Conservation (phyloP, 2,797 vertebrate genomes). For the Rhinophrynus dorsalis region DNA sequence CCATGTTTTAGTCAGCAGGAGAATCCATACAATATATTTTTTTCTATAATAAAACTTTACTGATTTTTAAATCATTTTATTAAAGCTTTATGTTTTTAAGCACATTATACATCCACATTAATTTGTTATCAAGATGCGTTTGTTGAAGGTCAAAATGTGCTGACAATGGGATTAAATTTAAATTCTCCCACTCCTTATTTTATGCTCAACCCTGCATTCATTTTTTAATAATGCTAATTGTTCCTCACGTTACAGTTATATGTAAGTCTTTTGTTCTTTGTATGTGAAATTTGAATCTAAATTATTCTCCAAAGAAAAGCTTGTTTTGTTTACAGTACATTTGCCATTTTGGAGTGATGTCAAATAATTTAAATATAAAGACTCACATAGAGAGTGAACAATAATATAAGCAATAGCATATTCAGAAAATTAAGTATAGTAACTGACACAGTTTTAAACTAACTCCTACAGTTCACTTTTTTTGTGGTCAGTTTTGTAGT, state of each 20-base stretch:
- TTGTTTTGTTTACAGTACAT: conserved; percentile 36
- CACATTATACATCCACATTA: conserved; percentile 6
- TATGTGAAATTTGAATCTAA: conserved; percentile 27
- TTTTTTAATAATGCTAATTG: conserved; percentile 43
- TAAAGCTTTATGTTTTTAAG: not conserved
- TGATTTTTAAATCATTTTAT: too few relatives aligned
- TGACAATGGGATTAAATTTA: conserved; percentile 31
- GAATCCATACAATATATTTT: too few relatives aligned
- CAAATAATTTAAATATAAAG: conserved; percentile 43
- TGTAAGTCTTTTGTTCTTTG: conserved; percentile 38
- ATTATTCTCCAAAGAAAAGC: conserved; percentile 28
- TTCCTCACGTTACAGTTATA: conserved; percentile 20
- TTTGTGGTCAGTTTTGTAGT: not conserved
- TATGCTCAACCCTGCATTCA: not conserved
- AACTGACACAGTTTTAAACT: conserved; percentile 24
- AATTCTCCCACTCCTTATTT: conserved; percentile 36
- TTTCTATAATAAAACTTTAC: too few relatives aligned
- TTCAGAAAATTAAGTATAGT: conserved; percentile 30
- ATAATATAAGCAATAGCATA: conserved; percentile 8
- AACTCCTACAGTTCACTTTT: conserved; percentile 26
- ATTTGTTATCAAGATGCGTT: conserved; percentile 5
- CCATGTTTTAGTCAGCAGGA: too few relatives aligned
- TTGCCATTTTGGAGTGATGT: conserved; percentile 42
- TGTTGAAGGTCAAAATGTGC: conserved; percentile 16
- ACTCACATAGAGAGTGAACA: not conserved